A percentile compares a stretch with the other conserved stretches of the same genome.
Evolutionary conservation across 2,797 vertebrate genomes (phyloP).

Genomic region (Platalea minor): DNA sequence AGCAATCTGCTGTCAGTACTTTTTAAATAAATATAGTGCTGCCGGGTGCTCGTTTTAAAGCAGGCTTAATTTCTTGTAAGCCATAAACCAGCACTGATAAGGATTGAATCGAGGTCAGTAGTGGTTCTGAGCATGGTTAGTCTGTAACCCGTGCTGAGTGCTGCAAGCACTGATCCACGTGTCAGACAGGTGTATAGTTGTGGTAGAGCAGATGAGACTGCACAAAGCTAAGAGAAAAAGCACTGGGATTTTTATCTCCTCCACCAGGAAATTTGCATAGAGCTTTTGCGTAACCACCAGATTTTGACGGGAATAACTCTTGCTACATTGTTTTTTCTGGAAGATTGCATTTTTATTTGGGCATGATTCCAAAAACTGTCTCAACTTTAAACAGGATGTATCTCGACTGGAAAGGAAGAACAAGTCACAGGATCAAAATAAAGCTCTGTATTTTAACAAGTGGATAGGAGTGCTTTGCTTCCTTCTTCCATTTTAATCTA

Average conservation of each 20-base stretch:
- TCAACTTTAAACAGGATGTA: neutral
- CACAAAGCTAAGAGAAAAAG: constrained; percentile 20
- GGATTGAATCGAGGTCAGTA: neutral
- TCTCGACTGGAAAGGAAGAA: neutral
- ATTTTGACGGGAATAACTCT: constrained; percentile 56
- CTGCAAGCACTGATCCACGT: neutral
- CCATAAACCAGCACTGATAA: neutral
- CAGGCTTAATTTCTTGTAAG: neutral
- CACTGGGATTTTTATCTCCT: constrained; percentile 10
- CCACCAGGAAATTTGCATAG: constrained; percentile 39
- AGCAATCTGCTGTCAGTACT: neutral
- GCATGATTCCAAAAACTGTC: constrained; percentile 1
- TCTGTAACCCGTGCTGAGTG: neutral
- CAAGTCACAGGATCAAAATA: neutral
- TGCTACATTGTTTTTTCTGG: constrained; percentile 51
- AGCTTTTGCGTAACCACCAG: constrained; percentile 27
- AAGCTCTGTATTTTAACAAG: neutral
- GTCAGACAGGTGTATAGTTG: neutral
- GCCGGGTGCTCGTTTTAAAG: neutral
- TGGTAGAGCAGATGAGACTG: neutral
- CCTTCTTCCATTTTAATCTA: neutral
- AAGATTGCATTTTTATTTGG: constrained; percentile 15
- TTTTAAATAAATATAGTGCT: neutral
- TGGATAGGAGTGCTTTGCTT: neutral
- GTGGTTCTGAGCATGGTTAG: neutral